Percentiles rank a stretch among this genome's conserved stretches.
phyloP scores from a whole-genome alignment of 2,888 invertebrate species.

The Eupithecia centaureata region DNA sequence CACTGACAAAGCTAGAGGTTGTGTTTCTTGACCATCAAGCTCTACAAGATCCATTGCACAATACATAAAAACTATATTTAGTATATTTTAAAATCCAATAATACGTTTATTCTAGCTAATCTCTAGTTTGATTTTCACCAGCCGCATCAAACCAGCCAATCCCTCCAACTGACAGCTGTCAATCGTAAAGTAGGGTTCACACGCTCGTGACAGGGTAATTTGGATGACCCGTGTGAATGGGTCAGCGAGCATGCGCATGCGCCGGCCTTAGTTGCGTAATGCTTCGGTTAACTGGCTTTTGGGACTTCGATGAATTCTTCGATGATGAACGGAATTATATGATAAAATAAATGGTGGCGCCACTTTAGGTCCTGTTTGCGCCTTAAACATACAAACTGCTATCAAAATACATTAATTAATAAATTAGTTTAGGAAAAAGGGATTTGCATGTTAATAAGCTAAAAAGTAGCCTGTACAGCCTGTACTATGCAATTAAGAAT shows the following conservation, averaged over 20 bases:
- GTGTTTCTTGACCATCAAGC: background rate
- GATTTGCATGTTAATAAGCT: no score
- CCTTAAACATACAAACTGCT: no score
- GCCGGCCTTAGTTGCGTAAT: conserved; percentile 39
- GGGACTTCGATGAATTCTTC: background rate
- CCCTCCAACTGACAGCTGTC: conserved; percentile 36
- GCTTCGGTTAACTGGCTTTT: conserved; percentile 11
- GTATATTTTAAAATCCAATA: background rate
- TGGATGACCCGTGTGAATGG: conserved; percentile 61
- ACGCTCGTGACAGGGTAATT: conserved; percentile 76
- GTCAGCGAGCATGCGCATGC: conserved; percentile 32
- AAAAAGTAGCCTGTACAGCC: no score
- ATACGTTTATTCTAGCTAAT: background rate
- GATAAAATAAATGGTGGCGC: no score
- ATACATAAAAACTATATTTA: background rate
- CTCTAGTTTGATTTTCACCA: conserved; percentile 39
- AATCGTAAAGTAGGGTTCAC: conserved; percentile 55
- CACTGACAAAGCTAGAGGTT: background rate
- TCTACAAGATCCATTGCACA: background rate
- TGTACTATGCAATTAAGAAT: no score
- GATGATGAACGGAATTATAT: no score
- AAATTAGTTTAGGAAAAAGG: no score
- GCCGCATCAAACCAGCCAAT: conserved; percentile 36
- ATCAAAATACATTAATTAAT: no score
- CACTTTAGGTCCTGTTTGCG: no score